phyloP scores from a whole-genome alignment of 2,888 invertebrate genomes.

The Myopa testacea region DNA sequence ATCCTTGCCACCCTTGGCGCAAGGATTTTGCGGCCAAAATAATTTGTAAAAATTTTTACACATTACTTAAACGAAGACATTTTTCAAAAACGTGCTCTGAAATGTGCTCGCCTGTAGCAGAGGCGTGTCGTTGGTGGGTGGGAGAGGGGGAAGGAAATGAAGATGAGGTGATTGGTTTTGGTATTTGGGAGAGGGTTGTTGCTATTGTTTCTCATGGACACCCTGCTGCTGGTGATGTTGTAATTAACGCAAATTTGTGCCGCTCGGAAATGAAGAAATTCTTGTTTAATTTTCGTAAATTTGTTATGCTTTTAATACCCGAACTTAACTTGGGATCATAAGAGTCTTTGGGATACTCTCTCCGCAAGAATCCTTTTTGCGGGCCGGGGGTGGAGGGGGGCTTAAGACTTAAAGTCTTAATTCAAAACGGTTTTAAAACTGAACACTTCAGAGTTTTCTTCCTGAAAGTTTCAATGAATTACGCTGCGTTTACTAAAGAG shows the following conservation, averaged over 20 bases:
- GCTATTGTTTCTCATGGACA: conserved; percentile 6
- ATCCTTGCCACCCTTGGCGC: conserved; percentile 21
- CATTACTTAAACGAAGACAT: conserved; percentile 32
- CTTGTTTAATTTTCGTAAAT: conserved; percentile 49
- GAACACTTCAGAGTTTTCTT: no score
- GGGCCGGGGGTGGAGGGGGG: no score
- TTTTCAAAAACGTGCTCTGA: conserved; percentile 19
- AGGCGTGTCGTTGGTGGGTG: background rate
- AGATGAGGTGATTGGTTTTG: no score
- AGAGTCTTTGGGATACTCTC: background rate
- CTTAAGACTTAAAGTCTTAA: no score
- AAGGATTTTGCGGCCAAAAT: conserved; percentile 38
- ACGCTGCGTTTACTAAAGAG: background rate
- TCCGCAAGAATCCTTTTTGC: no score
- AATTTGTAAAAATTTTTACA: conserved; percentile 40
- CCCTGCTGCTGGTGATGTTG: conserved; percentile 32
- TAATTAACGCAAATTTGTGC: conserved; percentile 45
- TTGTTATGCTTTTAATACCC: conserved; percentile 44
- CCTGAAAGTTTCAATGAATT: no score
- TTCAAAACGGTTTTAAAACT: no score
- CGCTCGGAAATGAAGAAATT: conserved; percentile 34
- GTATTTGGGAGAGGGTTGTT: background rate
- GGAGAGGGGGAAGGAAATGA: background rate
- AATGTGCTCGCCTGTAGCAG: background rate
- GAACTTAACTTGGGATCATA: background rate